These are phyloP conservation scores for Argya squamiceps DNA, from an alignment of 2,797 vertebrate genomes.

Conservation along the genomic window DNA sequence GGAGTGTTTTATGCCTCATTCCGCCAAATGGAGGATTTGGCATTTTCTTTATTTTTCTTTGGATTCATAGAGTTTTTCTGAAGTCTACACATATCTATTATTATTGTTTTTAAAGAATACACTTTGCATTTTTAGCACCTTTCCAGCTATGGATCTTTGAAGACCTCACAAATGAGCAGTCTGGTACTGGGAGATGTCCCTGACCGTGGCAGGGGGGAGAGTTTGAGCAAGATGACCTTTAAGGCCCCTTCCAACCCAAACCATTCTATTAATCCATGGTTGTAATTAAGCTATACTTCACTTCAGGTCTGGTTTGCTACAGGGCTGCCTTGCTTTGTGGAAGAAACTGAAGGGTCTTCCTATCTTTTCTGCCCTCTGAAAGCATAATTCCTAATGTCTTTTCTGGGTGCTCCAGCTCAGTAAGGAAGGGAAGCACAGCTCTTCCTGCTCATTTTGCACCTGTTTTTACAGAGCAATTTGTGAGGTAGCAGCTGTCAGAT, in stretches of 20 bases:
- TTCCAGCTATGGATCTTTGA: neutral
- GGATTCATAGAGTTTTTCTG: neutral
- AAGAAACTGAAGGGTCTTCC: neutral
- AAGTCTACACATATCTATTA: neutral
- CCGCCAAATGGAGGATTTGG: neutral
- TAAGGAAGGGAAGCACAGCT: neutral
- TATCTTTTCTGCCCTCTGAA: neutral
- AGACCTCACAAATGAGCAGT: neutral
- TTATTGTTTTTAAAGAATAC: neutral
- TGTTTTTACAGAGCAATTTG: constrained; percentile 1
- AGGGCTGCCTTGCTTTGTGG: neutral
- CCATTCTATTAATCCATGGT: neutral
- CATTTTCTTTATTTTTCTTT: neutral
- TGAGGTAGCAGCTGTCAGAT: constrained; percentile 32
- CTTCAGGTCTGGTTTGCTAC: neutral
- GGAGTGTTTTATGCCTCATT: neutral
- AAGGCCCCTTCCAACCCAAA: neutral
- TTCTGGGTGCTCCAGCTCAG: neutral
- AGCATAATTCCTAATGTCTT: neutral
- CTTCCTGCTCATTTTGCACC: neutral
- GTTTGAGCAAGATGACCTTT: neutral
- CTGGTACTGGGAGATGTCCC: too few relatives aligned
- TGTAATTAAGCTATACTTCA: neutral
- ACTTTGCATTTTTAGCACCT: neutral
- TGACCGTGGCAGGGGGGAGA: neutral